These are phyloP conservation scores for Drosophila obscura DNA, from an alignment of 1,140 invertebrate species.

Conservation along the genomic window DNA sequence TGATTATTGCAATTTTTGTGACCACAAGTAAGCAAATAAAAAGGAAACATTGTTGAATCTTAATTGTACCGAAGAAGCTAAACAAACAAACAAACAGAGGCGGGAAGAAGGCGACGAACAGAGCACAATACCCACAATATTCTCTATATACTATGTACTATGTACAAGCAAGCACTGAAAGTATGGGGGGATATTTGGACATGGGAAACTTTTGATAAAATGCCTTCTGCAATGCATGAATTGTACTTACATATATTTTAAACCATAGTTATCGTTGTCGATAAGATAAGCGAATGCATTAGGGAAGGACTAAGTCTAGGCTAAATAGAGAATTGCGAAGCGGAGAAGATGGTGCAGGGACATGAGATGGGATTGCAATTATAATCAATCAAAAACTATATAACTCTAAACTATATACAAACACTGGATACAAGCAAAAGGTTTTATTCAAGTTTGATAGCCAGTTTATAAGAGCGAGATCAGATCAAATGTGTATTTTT, in stretches of 20 bases:
- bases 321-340: constrained; percentile 31
- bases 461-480: constrained; percentile 34
- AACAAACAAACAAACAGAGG: not conserved
- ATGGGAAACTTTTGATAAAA: constrained; percentile 52
- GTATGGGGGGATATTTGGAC: constrained; percentile 10
- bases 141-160: constrained; percentile 18
- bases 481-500: constrained; percentile 49
- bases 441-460: constrained; percentile 34
- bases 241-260: constrained; percentile 36
- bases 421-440: constrained; percentile 13
- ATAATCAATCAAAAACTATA: constrained; percentile 29
- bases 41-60: constrained; percentile 65
- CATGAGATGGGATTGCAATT: not conserved
- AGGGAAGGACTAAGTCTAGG: constrained; percentile 15
- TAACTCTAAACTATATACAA: not conserved
- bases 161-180: constrained; percentile 4
- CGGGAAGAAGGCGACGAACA: no score
- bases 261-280: constrained; percentile 27
- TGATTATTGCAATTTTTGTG: constrained; percentile 56
- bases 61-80: constrained; percentile 29
- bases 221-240: constrained; percentile 53
- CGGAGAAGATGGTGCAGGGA: no score
- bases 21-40: constrained; percentile 54
- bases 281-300: not conserved
- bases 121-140: constrained; percentile 13